Base-by-base conservation (phyloP, 2,797 vertebrate species). In the Acanthiza pusilla region DNA sequence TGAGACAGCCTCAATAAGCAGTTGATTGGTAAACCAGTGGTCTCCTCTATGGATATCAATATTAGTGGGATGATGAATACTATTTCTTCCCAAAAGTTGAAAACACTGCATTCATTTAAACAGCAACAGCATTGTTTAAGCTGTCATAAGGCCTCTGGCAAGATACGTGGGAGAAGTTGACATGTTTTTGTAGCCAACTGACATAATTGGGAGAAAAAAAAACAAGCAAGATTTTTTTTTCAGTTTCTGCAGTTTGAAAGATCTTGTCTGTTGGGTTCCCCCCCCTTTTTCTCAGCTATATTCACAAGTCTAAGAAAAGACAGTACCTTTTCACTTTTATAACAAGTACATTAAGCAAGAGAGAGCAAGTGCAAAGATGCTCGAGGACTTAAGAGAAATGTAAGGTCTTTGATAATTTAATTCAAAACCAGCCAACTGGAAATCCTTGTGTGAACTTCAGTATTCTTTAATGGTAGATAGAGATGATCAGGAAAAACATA, bases 181-280 rank as follows among this genome's bases (percentile, higher is more conserved):
- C 88, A 78, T 36, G 38, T 80, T 94, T 96, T 91, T 84, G 79
- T 88, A 91, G 88, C 51, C 79, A 92, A 4, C 50, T 65, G 93
- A 92, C 79, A 92, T 86, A 90, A 94, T 2, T 62, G 54, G 76
- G 82, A 92, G 85, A 65, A 77, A 95, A 96, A 70, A 45, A 95
- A 63, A 2, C 16, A 77, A 61, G n/a, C 19, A 83, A 73, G 17
- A 8, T 71, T 88, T 88, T 93, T 93, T 93, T 93, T 88, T 57
- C 61, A 71, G 45, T 48, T 88, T 89, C 61, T 93, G 45, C 61
- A 74, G 21, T 81, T 77, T 68, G 50, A 65, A 88, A 89, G 66
- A 92, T 38, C 62, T 80, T 93, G 42, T 72, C 62, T 92, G 4
- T n/a, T 93, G 57, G 16, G 51, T 72, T 7, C 4, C 5, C n/a